Conservation (phyloP, 2,113 vertebrate species). For the Coptodon bakossiorum region DNA sequence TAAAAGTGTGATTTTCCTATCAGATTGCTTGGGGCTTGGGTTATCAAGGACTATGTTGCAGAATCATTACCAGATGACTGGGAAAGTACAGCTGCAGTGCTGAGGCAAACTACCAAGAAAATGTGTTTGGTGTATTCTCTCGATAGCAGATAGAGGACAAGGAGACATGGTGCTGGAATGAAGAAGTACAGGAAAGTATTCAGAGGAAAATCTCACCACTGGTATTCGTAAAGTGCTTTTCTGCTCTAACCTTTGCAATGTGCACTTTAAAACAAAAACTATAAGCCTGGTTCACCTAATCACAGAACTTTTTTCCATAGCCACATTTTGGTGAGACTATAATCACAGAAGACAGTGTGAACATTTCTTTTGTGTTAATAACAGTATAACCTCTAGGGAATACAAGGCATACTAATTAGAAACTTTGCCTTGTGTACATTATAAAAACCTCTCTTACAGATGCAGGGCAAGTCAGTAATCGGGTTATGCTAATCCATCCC, state of each 20-base stretch:
- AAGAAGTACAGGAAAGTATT: not conserved
- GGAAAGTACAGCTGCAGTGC: not conserved
- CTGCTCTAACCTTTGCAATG: not conserved
- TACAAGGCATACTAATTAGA: constrained; percentile 32
- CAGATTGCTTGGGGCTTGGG: not conserved
- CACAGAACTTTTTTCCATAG: not conserved
- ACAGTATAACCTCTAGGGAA: not conserved
- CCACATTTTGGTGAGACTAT: not conserved
- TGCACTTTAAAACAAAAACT: not conserved
- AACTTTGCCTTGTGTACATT: constrained; percentile 32
- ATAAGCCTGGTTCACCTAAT: not conserved
- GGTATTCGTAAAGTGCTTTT: not conserved
- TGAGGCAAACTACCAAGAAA: not conserved
- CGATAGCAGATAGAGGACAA: not conserved
- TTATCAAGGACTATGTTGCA: not conserved
- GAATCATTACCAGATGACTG: not conserved
- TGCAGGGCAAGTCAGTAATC: constrained; percentile 40
- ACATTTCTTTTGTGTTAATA: constrained; percentile 4
- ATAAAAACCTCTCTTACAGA: constrained; percentile 28
- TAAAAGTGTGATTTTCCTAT: not conserved
- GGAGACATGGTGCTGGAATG: not conserved
- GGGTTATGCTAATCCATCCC: constrained; percentile 61
- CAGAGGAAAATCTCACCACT: not conserved
- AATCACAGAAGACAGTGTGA: not conserved
- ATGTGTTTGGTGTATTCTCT: not conserved